Evolutionary conservation across 2,113 vertebrate genomes (phyloP), one percentile per base, ranked within the genome.

Genomic region (Notechis scutatus): DNA sequence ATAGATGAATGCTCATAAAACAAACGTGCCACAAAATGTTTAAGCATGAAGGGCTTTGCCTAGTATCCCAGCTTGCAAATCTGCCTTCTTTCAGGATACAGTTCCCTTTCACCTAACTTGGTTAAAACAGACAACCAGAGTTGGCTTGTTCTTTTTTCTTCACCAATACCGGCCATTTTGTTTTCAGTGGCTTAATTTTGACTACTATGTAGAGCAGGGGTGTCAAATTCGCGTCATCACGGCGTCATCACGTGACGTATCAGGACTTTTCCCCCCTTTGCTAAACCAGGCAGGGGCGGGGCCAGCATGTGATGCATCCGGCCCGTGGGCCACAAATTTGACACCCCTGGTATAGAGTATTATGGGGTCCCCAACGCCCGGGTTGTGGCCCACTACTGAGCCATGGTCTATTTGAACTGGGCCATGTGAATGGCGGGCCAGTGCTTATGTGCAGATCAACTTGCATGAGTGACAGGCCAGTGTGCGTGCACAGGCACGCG

Each of bases 401-500:
- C 7, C 0, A 21, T 59, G 57, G 21, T 59, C 5, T 59, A 59
- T 59, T 59, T 59, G 57, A 57, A 57, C 21, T 21, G 21, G 56
- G 56, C 21, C 0, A 7, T 6, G 2, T 24, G 21, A 24, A 21
- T 21, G 21, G 56, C 2, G 56, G 20, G 6, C 56, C 21, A 21
- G 21, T 57, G 21, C 7, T 24, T 2, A 6, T 3, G 56, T 57
- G 56, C 56, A 57, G 56, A 24, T 59, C 23, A 24, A 59, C 57
- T 59, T 59, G 57, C 21, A 21, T 21, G 2, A 59, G 23, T 2
- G 7, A 59, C 7, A 21, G 23, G 23, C 23, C 57, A 59, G 57
- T 57, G 56, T 9, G 7, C 0, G 21, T 3, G 57, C 23, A 24
- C 7, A 9, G 7, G 7, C 7, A 7, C 0, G 0, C 0, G 1